Evolutionary conservation across 2,888 invertebrate genomes (phyloP), one percentile per base, ranked within the genome.

Genomic region (Macrosiphum euphorbiae): DNA sequence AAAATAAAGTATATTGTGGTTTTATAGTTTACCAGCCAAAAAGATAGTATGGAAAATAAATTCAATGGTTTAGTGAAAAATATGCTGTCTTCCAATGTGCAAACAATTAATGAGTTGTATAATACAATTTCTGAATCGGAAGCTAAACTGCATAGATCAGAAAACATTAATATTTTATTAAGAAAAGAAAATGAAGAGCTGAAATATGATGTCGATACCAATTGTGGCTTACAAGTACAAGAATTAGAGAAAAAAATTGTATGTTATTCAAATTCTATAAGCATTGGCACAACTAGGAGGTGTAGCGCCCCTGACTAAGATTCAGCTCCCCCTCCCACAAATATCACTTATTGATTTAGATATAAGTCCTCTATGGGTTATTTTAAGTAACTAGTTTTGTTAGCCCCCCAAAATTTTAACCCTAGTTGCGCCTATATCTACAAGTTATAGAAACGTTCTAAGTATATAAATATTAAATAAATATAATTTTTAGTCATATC

Each of bases 161-260:
- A 92, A 92, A 24, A 89, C 61, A 26, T 8, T n/a, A 90, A 84
- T 86, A 41, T 50, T 35, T 61, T 94, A 86, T 47, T 90, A 50
- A 84, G 1, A 90, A 86, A 86, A 44, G 89, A 94, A 85, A 89
- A 85, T 58, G 47, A 93, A 84, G n/a, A 5, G n/a, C 35, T 89
- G 44, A 93, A 89, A 88, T 44, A 47, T 78, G 35, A 78, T 78
- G 20, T 78, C 13, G 67, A 92, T 55, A 44, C 52, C 20, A 88
- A 41, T 20, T 88, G 41, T 88, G 44, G 52, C 24, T 78, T 78
- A n/a, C 41, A 16, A 52, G n/a, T 92, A 50, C 44, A 88, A 55
- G 52, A 78, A 24, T 92, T 92, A 50, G 13, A 90, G 58, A 90
- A 90, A 35, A 89, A n/a, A 47, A 61, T 93, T 67, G 93, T 93